These are phyloP conservation scores for Leptonema lineaticorne DNA, from an alignment of 1,140 invertebrate genomes.

Conservation along the genomic window DNA sequence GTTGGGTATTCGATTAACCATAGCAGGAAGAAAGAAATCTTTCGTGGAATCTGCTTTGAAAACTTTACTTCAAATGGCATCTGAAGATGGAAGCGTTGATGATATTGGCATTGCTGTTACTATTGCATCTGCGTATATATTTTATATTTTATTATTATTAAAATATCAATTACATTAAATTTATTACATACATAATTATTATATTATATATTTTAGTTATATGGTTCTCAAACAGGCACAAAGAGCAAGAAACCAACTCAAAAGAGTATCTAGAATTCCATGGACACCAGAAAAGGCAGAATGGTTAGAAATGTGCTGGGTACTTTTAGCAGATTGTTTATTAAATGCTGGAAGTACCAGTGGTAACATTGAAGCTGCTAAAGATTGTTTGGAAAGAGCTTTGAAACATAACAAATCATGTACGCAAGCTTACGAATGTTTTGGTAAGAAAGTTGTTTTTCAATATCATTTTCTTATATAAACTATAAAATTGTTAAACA, in stretches of 20 bases:
- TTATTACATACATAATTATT: background rate
- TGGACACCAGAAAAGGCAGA: slow-evolving; percentile 97
- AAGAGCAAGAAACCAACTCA: slow-evolving; percentile 88
- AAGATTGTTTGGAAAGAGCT: slow-evolving; percentile 77
- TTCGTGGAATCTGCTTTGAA: slow-evolving; percentile 83
- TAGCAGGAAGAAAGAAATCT: slow-evolving; percentile 82
- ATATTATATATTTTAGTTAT: slow-evolving; percentile 50
- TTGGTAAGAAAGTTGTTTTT: too few relatives aligned
- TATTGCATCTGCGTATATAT: slow-evolving; percentile 72
- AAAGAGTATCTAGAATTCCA: slow-evolving; percentile 78
- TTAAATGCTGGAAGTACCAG: slow-evolving; percentile 78
- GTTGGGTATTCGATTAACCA: slow-evolving; percentile 78
- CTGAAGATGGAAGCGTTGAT: slow-evolving; percentile 67
- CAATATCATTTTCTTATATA: too few relatives aligned
- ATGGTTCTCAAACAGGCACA: slow-evolving; percentile 89
- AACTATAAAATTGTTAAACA: too few relatives aligned
- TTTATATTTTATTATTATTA: background rate
- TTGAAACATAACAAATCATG: slow-evolving; percentile 89
- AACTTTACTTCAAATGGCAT: slow-evolving; percentile 75
- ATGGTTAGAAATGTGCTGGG: slow-evolving; percentile 92
- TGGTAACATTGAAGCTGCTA: slow-evolving; percentile 83
- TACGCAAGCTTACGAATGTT: slow-evolving; percentile 80
- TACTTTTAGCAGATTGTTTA: slow-evolving; percentile 78
- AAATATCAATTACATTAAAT: background rate
- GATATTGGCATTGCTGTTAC: slow-evolving; percentile 89